Conservation (phyloP, 2,888 invertebrate species). For the Spisula solida region DNA sequence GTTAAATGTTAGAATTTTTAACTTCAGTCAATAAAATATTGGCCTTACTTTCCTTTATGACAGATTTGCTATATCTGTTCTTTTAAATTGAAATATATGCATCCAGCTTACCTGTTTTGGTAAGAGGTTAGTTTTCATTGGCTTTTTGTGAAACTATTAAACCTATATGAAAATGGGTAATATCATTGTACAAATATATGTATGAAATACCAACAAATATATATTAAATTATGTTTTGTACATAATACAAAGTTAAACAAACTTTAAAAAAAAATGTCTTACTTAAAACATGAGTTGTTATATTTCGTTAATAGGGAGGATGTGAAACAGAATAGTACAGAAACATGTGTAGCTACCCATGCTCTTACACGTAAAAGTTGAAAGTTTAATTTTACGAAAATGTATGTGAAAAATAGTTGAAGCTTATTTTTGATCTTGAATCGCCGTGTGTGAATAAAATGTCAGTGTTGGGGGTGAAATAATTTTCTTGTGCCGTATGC, state of each 20-base stretch:
- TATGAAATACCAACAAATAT: slow-evolving; percentile 5
- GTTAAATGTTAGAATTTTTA: neutral
- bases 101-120: neutral
- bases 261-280: neutral
- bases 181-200: neutral
- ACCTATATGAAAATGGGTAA: neutral
- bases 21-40: neutral
- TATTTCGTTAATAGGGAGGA: neutral
- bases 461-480: too few species aligned
- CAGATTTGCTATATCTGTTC: neutral
- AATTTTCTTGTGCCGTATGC: too few species aligned
- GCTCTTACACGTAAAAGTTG: too few species aligned
- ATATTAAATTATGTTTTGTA: slow-evolving; percentile 4
- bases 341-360: too few species aligned
- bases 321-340: too few species aligned
- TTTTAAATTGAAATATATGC: neutral
- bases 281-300: neutral
- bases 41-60: neutral
- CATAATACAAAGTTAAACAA: slow-evolving; percentile 1
- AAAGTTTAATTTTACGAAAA: too few species aligned
- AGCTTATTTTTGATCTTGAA: too few species aligned
- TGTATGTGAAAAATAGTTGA: too few species aligned
- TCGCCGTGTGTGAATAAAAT: too few species aligned
- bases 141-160: neutral
- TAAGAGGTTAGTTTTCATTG: neutral